Conservation (phyloP, 2,113 vertebrate species). For the Brienomyrus brachyistius region DNA sequence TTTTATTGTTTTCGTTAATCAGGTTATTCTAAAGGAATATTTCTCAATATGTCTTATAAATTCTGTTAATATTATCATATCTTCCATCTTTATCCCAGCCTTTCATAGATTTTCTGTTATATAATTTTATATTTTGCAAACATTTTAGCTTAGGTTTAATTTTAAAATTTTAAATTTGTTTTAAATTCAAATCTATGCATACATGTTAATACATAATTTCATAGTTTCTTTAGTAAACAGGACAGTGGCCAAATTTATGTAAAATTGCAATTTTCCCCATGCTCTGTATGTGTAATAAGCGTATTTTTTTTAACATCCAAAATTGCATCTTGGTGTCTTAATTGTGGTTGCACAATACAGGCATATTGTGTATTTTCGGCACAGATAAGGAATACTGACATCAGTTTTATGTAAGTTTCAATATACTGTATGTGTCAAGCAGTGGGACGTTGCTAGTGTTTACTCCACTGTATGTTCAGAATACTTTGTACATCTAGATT, state of each 20-base stretch:
- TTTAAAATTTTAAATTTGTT: neutral
- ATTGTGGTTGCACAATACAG: neutral
- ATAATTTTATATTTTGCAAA: neutral
- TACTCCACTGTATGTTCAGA: neutral
- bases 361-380: neutral
- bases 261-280: neutral
- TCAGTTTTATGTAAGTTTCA: neutral
- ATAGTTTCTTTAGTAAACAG: neutral
- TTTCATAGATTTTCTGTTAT: neutral
- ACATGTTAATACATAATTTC: neutral
- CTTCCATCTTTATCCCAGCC: neutral
- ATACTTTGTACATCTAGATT: neutral
- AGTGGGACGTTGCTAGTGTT: neutral
- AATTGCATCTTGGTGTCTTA: constrained; percentile 1
- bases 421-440: neutral
- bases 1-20: neutral
- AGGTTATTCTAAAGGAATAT: neutral
- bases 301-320: too few relatives aligned
- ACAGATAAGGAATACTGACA: neutral
- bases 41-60: neutral
- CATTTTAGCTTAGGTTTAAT: neutral
- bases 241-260: constrained; percentile 9
- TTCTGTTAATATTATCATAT: neutral
- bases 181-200: neutral
- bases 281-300: neutral